phyloP scores from a whole-genome alignment of 2,113 vertebrate genomes.

The Guaruba guarouba region DNA sequence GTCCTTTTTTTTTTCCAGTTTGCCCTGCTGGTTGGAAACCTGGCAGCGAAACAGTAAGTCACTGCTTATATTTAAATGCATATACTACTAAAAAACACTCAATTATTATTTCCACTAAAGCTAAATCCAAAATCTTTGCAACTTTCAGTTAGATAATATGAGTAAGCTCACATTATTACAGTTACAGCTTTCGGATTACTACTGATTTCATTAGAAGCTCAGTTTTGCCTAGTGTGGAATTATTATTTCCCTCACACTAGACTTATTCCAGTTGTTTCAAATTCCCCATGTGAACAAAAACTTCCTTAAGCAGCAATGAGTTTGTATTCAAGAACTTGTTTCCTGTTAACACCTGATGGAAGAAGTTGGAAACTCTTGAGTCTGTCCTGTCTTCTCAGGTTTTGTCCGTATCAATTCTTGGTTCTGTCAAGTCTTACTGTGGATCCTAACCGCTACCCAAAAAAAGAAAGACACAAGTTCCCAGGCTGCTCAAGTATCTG shows the following conservation, averaged over 20 bases:
- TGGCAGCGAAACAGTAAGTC: constrained; percentile 96
- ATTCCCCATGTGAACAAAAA: neutral
- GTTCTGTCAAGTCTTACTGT: neutral
- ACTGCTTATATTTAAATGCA: neutral
- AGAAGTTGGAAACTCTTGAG: neutral
- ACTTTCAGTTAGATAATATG: neutral
- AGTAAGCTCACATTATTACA: neutral
- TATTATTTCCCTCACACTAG: neutral
- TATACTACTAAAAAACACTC: neutral
- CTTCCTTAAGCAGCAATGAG: neutral
- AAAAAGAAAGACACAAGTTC: neutral
- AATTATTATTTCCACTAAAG: neutral
- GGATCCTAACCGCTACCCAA: neutral
- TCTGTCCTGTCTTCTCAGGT: neutral
- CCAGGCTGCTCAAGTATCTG: neutral
- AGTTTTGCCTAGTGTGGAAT: neutral
- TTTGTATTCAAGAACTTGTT: neutral
- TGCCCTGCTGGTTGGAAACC: constrained; percentile 98
- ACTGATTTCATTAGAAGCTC: neutral
- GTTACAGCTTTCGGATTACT: neutral
- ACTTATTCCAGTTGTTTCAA: neutral
- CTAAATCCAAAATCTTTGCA: neutral
- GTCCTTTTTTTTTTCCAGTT: constrained; percentile 71
- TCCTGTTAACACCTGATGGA: neutral
- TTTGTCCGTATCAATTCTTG: neutral